Evolutionary conservation across 2,888 invertebrate species (phyloP), one percentile per base, ranked within the genome.

Genomic region (Matsumyia berberina): DNA sequence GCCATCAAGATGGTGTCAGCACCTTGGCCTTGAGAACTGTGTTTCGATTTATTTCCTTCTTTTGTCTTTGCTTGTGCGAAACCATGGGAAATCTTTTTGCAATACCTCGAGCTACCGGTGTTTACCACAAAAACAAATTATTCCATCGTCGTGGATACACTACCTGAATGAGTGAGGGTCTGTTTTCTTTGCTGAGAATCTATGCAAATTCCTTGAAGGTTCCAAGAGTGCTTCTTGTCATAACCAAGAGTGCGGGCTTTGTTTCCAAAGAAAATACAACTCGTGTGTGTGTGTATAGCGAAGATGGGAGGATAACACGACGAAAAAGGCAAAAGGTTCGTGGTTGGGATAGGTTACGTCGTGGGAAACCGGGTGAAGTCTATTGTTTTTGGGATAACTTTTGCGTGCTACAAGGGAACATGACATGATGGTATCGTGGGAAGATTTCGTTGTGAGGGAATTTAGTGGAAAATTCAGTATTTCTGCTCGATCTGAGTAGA

Each of bases 1-100:
- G 39, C 58, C 74, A 85, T 79, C 73, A 42, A 79, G 83, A 85
- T 85, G 69, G 55, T 79, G 79, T 85, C 70, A 76, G 80, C 85
- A 85, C 80, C 80, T 85, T 85, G 80, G 80, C 85, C 85, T 85
- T 85, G 85, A 64, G 58, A 53, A 46, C 11, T 33, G 42, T 60
- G 15, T 62, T 67, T 39, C 0, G 11, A 9, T 60, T 44, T 12
- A 51, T 33, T 12, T 31, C 6, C 67, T 12, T 33, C 33, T n/a
- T 35, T 24, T 24, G 24, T 24, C n/a, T n/a, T 24, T 24, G 24
- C 29, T 69, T 29, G 7, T 55, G 51, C 57, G 46, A 46, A 46
- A 24, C 51, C 62, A 69, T 81, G 81, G 49, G 81, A 81, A 81
- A 64, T 55, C n/a, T 55, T 5, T 24, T 17, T 35, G 39, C 46